Conservation (phyloP, 53 echinoderm and acorn worm genomes). For the Echinometra lucunter region DNA sequence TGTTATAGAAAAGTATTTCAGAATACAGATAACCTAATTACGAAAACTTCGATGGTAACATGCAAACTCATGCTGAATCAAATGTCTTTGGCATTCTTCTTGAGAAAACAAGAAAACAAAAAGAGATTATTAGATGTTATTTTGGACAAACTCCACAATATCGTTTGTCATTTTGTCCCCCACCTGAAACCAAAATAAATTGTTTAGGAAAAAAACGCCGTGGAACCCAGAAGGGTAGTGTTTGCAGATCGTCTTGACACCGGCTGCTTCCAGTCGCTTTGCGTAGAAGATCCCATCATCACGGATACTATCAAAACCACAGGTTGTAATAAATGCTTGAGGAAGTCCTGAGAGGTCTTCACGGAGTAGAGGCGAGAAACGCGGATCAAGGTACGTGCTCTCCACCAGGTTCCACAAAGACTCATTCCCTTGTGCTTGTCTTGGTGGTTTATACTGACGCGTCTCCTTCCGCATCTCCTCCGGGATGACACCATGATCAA, state of each 20-base stretch:
- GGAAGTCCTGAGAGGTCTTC: conserved; percentile 70
- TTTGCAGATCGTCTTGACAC: conserved; percentile 55
- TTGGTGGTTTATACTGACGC: not conserved
- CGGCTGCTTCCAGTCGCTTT: conserved; percentile 59
- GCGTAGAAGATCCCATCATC: conserved; percentile 77
- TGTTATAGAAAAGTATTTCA: not conserved
- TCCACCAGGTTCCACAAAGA: conserved; percentile 66
- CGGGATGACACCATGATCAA: conserved; percentile 84
- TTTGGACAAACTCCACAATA: conserved; percentile 31
- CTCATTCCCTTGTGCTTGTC: conserved; percentile 47
- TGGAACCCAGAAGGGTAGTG: conserved; percentile 61
- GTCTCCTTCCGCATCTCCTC: conserved; percentile 58
- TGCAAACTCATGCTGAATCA: not conserved
- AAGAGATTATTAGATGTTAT: conserved; percentile 2
- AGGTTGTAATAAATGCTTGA: conserved; percentile 63
- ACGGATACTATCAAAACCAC: conserved; percentile 66
- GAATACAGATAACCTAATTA: no score
- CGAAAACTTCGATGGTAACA: not conserved
- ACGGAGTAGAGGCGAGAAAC: conserved; percentile 82
- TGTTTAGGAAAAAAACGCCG: conserved; percentile 54
- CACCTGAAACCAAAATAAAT: conserved; percentile 53
- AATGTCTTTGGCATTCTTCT: not conserved
- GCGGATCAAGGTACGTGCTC: conserved; percentile 71
- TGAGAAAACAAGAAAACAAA: not conserved
- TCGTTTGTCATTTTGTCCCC: conserved; percentile 55